A percentile compares a stretch with the other conserved stretches of the same genome.
Conservation (phyloP, 2,888 invertebrate genomes). For the Catocala fraxini region DNA sequence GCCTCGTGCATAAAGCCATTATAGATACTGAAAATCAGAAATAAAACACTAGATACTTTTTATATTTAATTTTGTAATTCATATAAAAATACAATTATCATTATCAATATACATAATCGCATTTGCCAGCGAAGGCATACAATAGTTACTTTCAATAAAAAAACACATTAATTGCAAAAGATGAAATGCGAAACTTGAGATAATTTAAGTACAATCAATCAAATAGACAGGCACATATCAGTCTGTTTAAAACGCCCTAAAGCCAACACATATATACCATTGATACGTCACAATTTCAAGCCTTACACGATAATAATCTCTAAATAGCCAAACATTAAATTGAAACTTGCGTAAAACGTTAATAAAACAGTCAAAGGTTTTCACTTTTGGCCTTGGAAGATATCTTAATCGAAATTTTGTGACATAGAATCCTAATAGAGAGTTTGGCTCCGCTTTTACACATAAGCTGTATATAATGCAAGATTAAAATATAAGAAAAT, state of each 20-base stretch:
- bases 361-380: slow-evolving; percentile 35
- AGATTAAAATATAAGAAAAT: slow-evolving; percentile 53
- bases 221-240: slow-evolving; percentile 72
- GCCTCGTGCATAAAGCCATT: background rate
- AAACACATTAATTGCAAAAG: slow-evolving; percentile 67
- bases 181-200: slow-evolving; percentile 64
- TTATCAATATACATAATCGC: slow-evolving; percentile 81
- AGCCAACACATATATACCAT: slow-evolving; percentile 38
- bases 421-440: slow-evolving; percentile 45
- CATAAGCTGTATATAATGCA: slow-evolving; percentile 49
- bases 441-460: slow-evolving; percentile 45
- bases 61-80: slow-evolving; percentile 74
- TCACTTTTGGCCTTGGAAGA: slow-evolving; percentile 50
- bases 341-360: slow-evolving; percentile 37
- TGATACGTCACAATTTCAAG: slow-evolving; percentile 52
- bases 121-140: slow-evolving; percentile 75
- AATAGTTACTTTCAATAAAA: slow-evolving; percentile 68
- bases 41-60: slow-evolving; percentile 61
- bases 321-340: slow-evolving; percentile 35
- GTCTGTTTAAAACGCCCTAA: slow-evolving; percentile 59
- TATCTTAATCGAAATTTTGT: slow-evolving; percentile 46
- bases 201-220: slow-evolving; percentile 74
- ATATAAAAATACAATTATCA: slow-evolving; percentile 86
- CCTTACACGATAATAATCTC: slow-evolving; percentile 50
- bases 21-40: slow-evolving; percentile 29